phyloP scores from a whole-genome alignment of 2,797 vertebrate genomes.

The Enteromius viviparus region DNA sequence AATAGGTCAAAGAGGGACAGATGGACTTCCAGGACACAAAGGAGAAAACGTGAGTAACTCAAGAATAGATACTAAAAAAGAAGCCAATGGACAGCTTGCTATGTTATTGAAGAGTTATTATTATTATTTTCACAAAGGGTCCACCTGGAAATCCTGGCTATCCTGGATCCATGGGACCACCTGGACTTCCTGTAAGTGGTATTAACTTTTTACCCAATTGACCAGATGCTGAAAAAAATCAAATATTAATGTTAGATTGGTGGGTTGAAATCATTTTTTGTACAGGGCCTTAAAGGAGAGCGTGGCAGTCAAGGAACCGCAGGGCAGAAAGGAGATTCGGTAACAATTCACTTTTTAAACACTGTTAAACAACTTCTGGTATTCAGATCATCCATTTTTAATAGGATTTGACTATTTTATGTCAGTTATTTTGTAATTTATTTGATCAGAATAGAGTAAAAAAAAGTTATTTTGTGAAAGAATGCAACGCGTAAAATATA shows the following conservation, averaged over 20 bases:
- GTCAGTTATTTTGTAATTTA: background rate
- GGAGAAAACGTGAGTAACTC: slow-evolving; percentile 85
- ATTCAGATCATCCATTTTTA: background rate
- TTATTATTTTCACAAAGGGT: slow-evolving; percentile 75
- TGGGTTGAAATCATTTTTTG: slow-evolving; percentile 50
- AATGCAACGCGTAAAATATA: background rate
- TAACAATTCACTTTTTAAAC: slow-evolving; percentile 70
- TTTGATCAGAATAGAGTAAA: background rate
- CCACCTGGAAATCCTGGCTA: slow-evolving; percentile 88
- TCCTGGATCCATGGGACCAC: slow-evolving; percentile 87
- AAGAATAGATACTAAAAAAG: background rate
- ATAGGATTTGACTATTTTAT: background rate
- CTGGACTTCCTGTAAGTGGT: slow-evolving; percentile 88
- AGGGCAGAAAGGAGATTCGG: slow-evolving; percentile 91
- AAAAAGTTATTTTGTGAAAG: background rate
- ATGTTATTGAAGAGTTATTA: background rate
- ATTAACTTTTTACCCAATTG: background rate
- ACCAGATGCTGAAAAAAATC: background rate
- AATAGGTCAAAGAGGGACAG: slow-evolving; percentile 85
- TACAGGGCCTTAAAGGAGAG: slow-evolving; percentile 91
- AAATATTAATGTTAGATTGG: slow-evolving; percentile 21
- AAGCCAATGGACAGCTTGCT: background rate
- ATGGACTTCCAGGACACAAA: slow-evolving; percentile 84
- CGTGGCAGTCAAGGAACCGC: slow-evolving; percentile 81
- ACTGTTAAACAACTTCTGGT: background rate